Evolutionary conservation across 2,888 invertebrate species (phyloP).

Genomic region (Hololepta plana): DNA sequence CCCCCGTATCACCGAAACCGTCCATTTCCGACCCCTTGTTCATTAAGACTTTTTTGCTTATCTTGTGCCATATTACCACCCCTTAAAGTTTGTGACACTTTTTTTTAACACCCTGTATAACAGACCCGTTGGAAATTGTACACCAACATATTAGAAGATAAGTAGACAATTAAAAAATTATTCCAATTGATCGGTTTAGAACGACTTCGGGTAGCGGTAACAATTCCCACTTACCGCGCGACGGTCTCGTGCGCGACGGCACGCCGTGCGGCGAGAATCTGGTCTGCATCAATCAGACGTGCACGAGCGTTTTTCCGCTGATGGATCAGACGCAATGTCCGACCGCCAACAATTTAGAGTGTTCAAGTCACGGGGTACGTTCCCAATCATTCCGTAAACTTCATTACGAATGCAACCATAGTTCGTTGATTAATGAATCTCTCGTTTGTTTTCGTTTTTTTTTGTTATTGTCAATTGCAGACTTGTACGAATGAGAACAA

Average conservation of each 20-base stretch:
- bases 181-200: too few species aligned
- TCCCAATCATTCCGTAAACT: neutral
- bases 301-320: conserved; percentile 68
- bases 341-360: conserved; percentile 72
- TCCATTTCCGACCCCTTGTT: too few species aligned
- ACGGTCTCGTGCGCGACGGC: conserved; percentile 84
- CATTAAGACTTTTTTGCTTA: too few species aligned
- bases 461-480: too few species aligned
- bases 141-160: too few species aligned
- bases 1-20: too few species aligned
- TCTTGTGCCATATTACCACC: too few species aligned
- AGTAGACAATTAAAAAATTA: too few species aligned
- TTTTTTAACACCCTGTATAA: too few species aligned
- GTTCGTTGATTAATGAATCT: neutral
- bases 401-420: conserved; percentile 1
- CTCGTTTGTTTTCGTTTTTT: too few species aligned
- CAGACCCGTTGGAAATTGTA: too few species aligned
- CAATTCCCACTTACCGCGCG: conserved; percentile 42
- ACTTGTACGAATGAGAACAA: conserved; percentile 83
- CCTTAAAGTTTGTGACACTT: conserved; percentile 1
- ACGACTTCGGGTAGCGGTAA: conserved; percentile 49
- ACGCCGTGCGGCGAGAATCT: conserved; percentile 85
- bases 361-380: conserved; percentile 92
- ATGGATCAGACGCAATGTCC: conserved; percentile 81
- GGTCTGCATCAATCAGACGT: conserved; percentile 89